Conservation (phyloP, 1,140 invertebrate genomes). For the Phymastichus coffea region DNA sequence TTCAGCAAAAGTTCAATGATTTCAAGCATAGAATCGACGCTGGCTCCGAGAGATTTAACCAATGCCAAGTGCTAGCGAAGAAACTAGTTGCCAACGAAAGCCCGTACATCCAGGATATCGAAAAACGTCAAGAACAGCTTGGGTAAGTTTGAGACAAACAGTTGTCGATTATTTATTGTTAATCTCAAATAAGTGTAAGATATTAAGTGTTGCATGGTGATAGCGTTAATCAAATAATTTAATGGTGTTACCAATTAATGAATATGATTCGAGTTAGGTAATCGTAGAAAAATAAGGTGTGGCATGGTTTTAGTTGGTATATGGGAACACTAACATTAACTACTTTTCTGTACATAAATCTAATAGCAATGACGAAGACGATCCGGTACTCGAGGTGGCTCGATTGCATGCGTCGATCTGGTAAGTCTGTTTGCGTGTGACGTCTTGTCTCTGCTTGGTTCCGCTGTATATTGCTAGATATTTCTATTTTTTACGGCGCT, state of each 20-base stretch:
- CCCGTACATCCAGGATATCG: constrained; percentile 85
- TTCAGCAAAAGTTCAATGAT: constrained; percentile 94
- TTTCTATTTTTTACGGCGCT: no score
- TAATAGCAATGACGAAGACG: constrained; percentile 50
- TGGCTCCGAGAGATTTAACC: constrained; percentile 88
- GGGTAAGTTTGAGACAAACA: constrained; percentile 63
- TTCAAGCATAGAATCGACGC: constrained; percentile 89
- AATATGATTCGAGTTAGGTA: no score
- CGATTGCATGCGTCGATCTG: constrained; percentile 45
- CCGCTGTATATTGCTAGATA: no score
- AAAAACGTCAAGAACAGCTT: constrained; percentile 83
- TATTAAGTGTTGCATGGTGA: no score
- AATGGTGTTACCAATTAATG: no score
- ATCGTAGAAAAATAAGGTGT: no score
- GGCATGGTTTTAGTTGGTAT: constrained; percentile 32
- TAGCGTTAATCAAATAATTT: no score
- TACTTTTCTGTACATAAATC: constrained; percentile 36
- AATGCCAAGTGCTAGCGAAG: constrained; percentile 88
- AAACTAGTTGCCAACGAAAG: constrained; percentile 87
- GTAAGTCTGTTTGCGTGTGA: constrained; percentile 42
- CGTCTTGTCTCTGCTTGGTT: constrained; percentile 13
- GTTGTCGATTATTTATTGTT: background rate
- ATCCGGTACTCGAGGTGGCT: constrained; percentile 50
- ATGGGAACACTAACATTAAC: constrained; percentile 38
- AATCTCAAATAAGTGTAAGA: no score